Conservation (phyloP, 2,797 vertebrate species). For the Avahi laniger region DNA sequence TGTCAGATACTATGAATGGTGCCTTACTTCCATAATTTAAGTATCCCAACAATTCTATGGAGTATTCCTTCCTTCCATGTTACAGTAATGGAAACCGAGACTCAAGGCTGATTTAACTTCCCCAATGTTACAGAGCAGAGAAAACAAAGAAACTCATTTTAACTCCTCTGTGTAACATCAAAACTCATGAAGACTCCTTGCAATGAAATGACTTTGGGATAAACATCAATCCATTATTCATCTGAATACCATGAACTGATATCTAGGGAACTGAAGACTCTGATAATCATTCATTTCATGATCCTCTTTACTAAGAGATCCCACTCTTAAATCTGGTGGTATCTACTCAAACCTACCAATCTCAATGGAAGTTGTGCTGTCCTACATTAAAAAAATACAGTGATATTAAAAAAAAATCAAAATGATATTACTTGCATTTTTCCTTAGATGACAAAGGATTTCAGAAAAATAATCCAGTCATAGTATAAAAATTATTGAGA, state of each 20-base stretch:
- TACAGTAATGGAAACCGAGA: background rate
- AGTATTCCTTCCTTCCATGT: background rate
- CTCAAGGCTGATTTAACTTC: background rate
- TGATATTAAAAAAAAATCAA: background rate
- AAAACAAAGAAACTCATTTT: background rate
- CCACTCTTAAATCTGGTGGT: background rate
- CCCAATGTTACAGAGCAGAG: background rate
- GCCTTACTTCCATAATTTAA: background rate
- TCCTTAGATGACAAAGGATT: background rate
- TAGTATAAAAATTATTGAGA: background rate
- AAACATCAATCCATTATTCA: background rate
- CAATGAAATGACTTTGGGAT: background rate
- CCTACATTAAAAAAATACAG: background rate
- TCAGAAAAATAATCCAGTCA: constrained; percentile 4
- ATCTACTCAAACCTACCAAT: background rate
- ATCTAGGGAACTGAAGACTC: background rate
- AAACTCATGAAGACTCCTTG: background rate
- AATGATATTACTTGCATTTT: background rate
- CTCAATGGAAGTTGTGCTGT: background rate
- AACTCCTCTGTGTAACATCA: background rate
- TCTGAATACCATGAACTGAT: background rate
- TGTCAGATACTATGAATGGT: background rate
- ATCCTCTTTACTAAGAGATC: background rate
- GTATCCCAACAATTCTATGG: background rate
- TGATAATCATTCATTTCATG: background rate